These are phyloP conservation scores for Plagodis dolabraria DNA, from an alignment of 2,888 invertebrate genomes.

Conservation along the genomic window DNA sequence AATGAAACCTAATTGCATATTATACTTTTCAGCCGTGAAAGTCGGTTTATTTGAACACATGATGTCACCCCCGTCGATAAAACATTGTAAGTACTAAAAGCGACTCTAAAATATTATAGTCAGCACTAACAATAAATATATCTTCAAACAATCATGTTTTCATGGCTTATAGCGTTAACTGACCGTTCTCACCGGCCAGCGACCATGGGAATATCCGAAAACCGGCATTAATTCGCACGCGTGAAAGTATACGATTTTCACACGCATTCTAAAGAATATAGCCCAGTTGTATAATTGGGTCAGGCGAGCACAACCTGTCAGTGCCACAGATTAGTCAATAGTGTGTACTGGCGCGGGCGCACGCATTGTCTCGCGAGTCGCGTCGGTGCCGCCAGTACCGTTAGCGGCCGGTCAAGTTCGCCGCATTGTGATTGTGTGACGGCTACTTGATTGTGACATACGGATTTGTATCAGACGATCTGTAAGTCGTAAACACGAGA, in stretches of 20 bases:
- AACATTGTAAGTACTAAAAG: no score
- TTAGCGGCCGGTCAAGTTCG: constrained; percentile 80
- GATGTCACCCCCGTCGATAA: no score
- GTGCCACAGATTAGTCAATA: constrained; percentile 27
- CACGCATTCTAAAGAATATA: constrained; percentile 69
- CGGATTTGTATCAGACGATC: constrained; percentile 47
- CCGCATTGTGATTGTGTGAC: constrained; percentile 66
- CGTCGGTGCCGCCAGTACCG: constrained; percentile 64
- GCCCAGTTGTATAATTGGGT: constrained; percentile 81
- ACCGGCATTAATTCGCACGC: constrained; percentile 41
- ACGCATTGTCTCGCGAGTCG: constrained; percentile 81
- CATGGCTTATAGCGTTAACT: constrained; percentile 21
- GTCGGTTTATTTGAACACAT: no score
- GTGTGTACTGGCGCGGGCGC: constrained; percentile 51
- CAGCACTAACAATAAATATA: no score
- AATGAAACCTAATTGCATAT: no score
- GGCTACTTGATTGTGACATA: constrained; percentile 64
- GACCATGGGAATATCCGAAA: constrained; percentile 35
- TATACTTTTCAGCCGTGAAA: no score
- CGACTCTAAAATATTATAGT: no score
- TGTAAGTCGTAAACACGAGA: constrained; percentile 27
- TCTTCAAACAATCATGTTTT: constrained; percentile 8
- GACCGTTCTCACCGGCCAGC: constrained; percentile 24
- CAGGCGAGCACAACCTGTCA: constrained; percentile 79
- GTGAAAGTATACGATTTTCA: constrained; percentile 73